These are phyloP conservation scores for Panthera uncia DNA, from an alignment of 2,113 vertebrate genomes.

Conservation along the genomic window DNA sequence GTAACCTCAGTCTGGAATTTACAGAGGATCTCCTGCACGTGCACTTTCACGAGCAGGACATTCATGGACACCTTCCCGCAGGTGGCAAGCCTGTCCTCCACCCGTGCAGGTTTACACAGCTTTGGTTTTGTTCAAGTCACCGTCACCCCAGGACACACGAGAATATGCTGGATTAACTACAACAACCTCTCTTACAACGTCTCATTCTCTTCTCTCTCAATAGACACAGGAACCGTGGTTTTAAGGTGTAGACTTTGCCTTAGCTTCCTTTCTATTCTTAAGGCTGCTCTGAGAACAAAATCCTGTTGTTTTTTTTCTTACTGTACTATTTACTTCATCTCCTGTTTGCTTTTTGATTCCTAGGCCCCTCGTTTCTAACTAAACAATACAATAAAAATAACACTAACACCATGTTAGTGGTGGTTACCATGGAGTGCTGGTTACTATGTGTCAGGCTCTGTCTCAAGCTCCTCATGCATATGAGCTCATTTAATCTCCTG, in stretches of 20 bases:
- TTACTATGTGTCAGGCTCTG: neutral
- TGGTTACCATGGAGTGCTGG: neutral
- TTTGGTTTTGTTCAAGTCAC: neutral
- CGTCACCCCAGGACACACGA: neutral
- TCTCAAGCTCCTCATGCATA: neutral
- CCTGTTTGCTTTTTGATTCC: neutral
- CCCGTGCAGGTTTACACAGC: neutral
- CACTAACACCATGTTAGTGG: neutral
- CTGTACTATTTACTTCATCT: neutral
- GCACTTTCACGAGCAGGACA: neutral
- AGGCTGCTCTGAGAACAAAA: neutral
- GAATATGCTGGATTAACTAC: neutral
- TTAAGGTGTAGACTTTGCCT: neutral
- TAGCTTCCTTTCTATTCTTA: neutral
- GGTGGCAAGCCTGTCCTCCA: neutral
- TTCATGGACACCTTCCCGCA: neutral
- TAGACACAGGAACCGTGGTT: neutral
- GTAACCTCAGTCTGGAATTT: neutral
- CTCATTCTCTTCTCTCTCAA: neutral
- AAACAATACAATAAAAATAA: neutral
- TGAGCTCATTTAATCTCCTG: neutral
- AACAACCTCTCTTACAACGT: neutral
- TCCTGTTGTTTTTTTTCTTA: neutral
- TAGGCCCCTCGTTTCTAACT: neutral
- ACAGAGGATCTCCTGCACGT: neutral